A percentile compares a stretch with the other conserved stretches of the same genome.
Conservation (phyloP, 2,888 invertebrate genomes). For the Frankliniella intonsa region DNA sequence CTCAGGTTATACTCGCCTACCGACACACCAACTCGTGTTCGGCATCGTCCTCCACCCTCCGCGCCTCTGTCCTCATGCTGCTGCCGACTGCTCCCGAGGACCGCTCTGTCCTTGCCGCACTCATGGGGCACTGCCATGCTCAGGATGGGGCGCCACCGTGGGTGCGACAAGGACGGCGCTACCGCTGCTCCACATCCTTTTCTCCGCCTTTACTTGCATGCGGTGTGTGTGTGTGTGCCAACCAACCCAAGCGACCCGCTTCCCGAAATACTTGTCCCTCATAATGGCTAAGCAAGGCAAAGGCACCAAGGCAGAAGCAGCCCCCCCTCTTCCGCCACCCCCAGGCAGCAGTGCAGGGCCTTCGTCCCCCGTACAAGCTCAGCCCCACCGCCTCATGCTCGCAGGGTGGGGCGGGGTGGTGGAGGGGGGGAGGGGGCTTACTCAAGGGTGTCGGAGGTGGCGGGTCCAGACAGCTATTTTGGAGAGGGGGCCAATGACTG, state of each 20-base stretch:
- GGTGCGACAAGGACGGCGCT: not conserved
- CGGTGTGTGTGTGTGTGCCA: not conserved
- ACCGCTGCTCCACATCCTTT: not conserved
- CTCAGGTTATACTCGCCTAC: too few species aligned
- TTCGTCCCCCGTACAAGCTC: not conserved
- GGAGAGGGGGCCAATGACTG: not conserved
- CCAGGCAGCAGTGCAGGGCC: not conserved
- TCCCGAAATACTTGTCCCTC: constrained; percentile 1
- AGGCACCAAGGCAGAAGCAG: not conserved
- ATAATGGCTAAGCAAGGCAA: not conserved
- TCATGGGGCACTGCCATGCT: too few species aligned
- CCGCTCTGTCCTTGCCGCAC: too few species aligned
- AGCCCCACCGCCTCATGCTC: too few species aligned
- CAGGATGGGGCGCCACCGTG: not conserved
- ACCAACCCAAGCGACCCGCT: not conserved
- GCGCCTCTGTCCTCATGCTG: not conserved
- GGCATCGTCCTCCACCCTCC: not conserved
- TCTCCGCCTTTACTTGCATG: too few species aligned
- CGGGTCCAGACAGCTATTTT: not conserved
- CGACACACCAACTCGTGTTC: not conserved
- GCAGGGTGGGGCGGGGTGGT: too few species aligned
- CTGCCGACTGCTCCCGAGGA: not conserved
- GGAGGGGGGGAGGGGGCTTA: too few species aligned
- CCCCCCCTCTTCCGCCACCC: not conserved
- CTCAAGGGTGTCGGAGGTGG: not conserved